Evolutionary conservation across 2,797 vertebrate genomes (phyloP), one percentile per base, ranked within the genome.

Genomic region (Chlorospingus flavigularis): DNA sequence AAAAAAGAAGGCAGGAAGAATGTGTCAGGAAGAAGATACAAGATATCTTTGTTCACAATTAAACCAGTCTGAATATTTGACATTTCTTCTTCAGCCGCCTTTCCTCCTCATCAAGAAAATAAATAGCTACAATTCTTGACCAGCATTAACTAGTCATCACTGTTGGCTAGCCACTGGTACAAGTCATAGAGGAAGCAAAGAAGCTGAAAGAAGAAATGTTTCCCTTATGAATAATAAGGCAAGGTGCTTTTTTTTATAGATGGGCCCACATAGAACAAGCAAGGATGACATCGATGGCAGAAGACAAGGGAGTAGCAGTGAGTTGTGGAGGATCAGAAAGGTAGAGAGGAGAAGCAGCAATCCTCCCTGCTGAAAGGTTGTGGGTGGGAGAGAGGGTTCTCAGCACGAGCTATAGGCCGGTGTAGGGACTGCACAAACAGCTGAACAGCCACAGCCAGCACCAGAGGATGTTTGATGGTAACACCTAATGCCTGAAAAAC

Each of bases 171-270:
- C 31, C 82, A 90, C 35, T 54, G 23, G 30, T 68, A 75, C 71
- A 85, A 87, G 81, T 87, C 91, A 94, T 5, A 91, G 63, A 76
- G 84, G 92, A 92, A 96, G 63, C 11, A 53, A 89, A 76, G 67
- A 79, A 89, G 48, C 19, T 70, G 43, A 62, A 90, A 74, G 58
- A 75, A 88, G n/a, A 88, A 20, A 30, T 87, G n/a, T 82, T 96
- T 94, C 30, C 40, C 15, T 82, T 60, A 63, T 60, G 80, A 95
- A 70, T 86, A 92, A 90, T 25, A 74, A 65, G 50, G 26, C 26
- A 83, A 71, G 53, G 26, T 80, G 20, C 1, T 39, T 72, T 76
- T 80, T 87, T 90, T 54, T 2, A 57, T 7, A 74, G 50, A 51
- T 35, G 20, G 10, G 24, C 24, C 5, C 42, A 54, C 24, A 55